Evolutionary conservation across 2,113 vertebrate genomes (phyloP).

Genomic region (Sebastes fasciatus): DNA sequence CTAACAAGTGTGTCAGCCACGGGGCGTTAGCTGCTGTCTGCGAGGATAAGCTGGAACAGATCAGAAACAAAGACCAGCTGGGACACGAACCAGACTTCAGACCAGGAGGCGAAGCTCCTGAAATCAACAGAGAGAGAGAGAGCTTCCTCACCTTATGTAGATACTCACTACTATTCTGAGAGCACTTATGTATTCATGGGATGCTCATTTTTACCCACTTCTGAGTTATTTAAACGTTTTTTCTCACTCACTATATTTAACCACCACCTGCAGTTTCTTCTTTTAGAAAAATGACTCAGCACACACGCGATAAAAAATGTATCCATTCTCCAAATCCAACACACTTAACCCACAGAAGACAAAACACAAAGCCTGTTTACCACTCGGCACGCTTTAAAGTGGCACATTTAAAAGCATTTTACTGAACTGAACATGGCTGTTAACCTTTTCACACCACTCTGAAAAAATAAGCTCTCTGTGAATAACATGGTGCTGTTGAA

Average conservation of each 20-base stretch:
- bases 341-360: neutral
- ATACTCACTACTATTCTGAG: too few relatives aligned
- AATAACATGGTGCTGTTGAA: neutral
- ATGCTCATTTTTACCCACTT: neutral
- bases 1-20: neutral
- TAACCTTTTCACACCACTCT: neutral
- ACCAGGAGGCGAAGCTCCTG: too few relatives aligned
- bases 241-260: neutral
- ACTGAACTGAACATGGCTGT: neutral
- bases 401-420: neutral
- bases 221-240: neutral
- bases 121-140: too few relatives aligned
- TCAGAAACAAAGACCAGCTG: neutral
- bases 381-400: neutral
- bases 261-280: neutral
- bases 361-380: neutral
- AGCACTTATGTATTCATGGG: neutral
- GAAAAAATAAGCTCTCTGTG: neutral
- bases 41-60: neutral
- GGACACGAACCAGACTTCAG: too few relatives aligned
- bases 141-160: too few relatives aligned
- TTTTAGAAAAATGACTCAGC: too few relatives aligned
- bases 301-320: neutral
- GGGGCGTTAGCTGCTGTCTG: neutral
- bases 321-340: neutral